phyloP scores from a whole-genome alignment of 2,113 vertebrate genomes.

The Salvelinus sp. region DNA sequence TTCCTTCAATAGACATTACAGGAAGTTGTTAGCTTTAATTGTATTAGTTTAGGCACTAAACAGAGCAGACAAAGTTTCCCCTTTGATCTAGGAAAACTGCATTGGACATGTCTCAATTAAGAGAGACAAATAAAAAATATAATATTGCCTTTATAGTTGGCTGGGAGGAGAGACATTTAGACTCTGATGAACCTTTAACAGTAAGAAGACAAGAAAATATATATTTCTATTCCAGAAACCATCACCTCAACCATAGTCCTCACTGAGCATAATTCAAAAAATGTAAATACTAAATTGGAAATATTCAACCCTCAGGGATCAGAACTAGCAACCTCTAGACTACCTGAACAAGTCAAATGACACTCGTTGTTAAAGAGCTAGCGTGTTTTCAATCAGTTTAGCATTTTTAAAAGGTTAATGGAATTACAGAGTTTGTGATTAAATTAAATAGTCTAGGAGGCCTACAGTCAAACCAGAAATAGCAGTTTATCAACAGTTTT shows the following conservation, averaged over 20 bases:
- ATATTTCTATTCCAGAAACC: neutral
- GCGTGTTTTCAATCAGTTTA: too few species aligned
- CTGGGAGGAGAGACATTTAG: neutral
- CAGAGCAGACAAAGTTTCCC: constrained; percentile 14
- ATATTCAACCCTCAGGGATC: neutral
- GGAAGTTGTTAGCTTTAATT: too few species aligned
- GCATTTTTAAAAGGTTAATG: too few species aligned
- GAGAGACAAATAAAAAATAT: constrained; percentile 42
- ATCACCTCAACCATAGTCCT: constrained; percentile 8
- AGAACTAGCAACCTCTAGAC: too few species aligned
- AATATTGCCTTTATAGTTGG: constrained; percentile 21
- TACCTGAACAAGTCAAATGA: neutral
- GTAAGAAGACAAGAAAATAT: neutral
- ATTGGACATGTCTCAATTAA: constrained; percentile 26
- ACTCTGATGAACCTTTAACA: constrained; percentile 23
- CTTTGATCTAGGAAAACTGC: constrained; percentile 29
- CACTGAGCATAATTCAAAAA: constrained; percentile 1
- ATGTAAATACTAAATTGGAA: constrained; percentile 35
- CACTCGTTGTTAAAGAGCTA: too few species aligned
- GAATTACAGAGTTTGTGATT: too few species aligned
- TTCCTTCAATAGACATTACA: too few species aligned
- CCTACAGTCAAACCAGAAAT: too few species aligned
- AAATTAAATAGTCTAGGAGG: too few species aligned
- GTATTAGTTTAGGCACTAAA: constrained; percentile 28
- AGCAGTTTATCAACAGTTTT: too few species aligned